Evolutionary conservation across 2,113 vertebrate species (phyloP).

Genomic region (Dendropsophus ebraccatus): DNA sequence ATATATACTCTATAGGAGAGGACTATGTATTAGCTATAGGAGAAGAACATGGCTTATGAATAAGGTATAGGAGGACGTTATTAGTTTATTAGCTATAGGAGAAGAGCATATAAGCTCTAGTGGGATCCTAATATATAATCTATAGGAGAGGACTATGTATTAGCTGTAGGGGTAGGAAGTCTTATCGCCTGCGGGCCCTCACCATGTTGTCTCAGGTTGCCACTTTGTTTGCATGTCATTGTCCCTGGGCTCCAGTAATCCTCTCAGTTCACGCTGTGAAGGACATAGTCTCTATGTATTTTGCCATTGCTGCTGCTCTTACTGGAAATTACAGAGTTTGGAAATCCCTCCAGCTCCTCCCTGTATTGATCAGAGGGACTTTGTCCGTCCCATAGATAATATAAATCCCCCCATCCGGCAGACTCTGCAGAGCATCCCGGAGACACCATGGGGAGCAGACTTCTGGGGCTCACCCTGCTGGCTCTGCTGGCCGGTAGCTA

Average conservation of each 20-base stretch:
- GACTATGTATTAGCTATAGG: too few species aligned
- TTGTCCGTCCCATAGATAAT: not conserved
- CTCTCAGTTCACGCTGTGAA: not conserved
- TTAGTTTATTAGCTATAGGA: too few species aligned
- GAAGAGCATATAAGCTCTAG: too few species aligned
- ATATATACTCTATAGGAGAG: too few species aligned
- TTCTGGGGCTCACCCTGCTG: constrained; percentile 17
- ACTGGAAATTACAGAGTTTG: constrained; percentile 30
- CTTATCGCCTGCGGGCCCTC: too few species aligned
- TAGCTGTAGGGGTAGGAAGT: too few species aligned
- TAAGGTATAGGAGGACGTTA: too few species aligned
- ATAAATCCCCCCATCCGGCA: not conserved
- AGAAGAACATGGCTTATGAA: too few species aligned
- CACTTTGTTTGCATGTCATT: not conserved
- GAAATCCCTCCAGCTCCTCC: constrained; percentile 25
- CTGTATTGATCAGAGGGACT: not conserved
- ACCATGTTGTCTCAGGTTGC: not conserved
- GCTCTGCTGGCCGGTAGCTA: constrained; percentile 12
- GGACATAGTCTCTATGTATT: constrained; percentile 3
- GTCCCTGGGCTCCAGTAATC: not conserved
- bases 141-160: too few species aligned
- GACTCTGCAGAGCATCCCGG: not conserved
- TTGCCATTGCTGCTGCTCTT: not conserved
- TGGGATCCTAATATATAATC: too few species aligned
- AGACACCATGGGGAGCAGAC: constrained; percentile 23